Evolutionary conservation across 2,888 invertebrate genomes (phyloP).

Genomic region (Galerucella nymphaeae): DNA sequence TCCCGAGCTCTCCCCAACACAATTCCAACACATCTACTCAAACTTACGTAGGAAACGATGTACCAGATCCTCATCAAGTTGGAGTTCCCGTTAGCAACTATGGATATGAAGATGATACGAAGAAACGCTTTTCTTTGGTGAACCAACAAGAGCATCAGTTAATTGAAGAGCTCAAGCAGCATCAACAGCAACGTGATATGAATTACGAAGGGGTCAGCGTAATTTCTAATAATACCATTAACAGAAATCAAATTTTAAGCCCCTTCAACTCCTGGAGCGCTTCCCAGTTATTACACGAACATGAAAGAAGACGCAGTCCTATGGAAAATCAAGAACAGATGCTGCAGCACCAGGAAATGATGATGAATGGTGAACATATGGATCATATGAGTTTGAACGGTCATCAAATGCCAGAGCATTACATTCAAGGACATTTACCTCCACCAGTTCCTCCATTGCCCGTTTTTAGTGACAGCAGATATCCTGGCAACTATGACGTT

Average conservation of each 20-base stretch:
- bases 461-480: slow-evolving; percentile 61
- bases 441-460: slow-evolving; percentile 70
- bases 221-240: slow-evolving; percentile 63
- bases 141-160: slow-evolving; percentile 65
- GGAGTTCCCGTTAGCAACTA: slow-evolving; percentile 65
- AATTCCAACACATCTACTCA: slow-evolving; percentile 53
- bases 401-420: slow-evolving; percentile 59
- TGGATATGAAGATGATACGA: slow-evolving; percentile 65
- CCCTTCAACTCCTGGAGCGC: slow-evolving; percentile 73
- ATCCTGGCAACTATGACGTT: slow-evolving; percentile 63
- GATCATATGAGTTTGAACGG: slow-evolving; percentile 61
- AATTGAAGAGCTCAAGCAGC: slow-evolving; percentile 64
- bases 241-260: slow-evolving; percentile 64
- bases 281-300: slow-evolving; percentile 70
- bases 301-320: slow-evolving; percentile 70
- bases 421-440: slow-evolving; percentile 55
- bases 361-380: slow-evolving; percentile 59
- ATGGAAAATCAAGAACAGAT: slow-evolving; percentile 59
- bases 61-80: slow-evolving; percentile 63
- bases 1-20: slow-evolving; percentile 62
- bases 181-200: slow-evolving; percentile 58
- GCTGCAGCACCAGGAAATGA: slow-evolving; percentile 56
- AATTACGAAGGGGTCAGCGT: slow-evolving; percentile 61
- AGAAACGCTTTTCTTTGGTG: slow-evolving; percentile 66
- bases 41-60: slow-evolving; percentile 56